phyloP scores from a whole-genome alignment of 2,113 vertebrate genomes.

The Calcarius ornatus region DNA sequence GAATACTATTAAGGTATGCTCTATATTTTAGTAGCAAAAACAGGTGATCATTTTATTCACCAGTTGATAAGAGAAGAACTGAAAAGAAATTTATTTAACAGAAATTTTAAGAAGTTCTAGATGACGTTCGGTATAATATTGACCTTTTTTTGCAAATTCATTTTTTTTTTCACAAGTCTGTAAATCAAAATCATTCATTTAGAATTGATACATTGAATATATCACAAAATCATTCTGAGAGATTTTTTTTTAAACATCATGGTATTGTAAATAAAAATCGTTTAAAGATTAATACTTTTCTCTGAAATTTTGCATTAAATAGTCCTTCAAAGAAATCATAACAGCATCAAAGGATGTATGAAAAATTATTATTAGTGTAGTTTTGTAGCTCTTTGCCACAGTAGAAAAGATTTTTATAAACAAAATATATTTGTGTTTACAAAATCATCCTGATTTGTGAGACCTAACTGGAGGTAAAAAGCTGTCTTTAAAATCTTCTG shows the following conservation, averaged over 20 bases:
- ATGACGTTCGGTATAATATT: not conserved
- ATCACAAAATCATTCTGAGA: not conserved
- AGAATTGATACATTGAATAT: not conserved
- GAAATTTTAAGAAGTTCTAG: not conserved
- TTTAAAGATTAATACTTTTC: not conserved
- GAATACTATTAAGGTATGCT: not conserved
- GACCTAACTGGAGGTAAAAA: not conserved
- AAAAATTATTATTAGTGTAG: not conserved
- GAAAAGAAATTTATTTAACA: not conserved
- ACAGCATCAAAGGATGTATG: not conserved
- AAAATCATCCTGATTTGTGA: not conserved
- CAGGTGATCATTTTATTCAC: not conserved
- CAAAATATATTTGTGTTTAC: not conserved
- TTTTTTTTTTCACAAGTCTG: not conserved
- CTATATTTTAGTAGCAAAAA: not conserved
- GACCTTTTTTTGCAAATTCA: not conserved
- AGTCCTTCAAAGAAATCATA: not conserved
- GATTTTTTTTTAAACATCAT: not conserved
- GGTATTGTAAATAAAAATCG: not conserved
- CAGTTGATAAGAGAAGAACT: not conserved
- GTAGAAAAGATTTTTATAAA: not conserved
- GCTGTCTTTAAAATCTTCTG: not conserved
- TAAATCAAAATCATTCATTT: not conserved
- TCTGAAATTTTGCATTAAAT: not conserved
- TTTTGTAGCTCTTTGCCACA: not conserved